A percentile compares a stretch with the other conserved stretches of the same genome.
These are phyloP conservation scores for Platycheirus albimanus DNA, from an alignment of 2,888 invertebrate species.

Conservation along the genomic window DNA sequence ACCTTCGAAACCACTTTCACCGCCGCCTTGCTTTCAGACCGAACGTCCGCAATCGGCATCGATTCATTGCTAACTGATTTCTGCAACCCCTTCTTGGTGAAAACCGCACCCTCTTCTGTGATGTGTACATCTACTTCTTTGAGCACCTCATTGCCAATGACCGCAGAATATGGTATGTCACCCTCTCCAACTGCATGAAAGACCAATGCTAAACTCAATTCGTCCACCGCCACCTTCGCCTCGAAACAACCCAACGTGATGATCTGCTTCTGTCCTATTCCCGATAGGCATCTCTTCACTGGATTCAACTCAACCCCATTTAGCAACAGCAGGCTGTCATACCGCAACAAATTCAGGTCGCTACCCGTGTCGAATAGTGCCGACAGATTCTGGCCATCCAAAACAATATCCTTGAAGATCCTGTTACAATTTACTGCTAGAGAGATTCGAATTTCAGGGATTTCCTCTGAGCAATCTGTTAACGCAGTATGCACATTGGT, in stretches of 20 bases:
- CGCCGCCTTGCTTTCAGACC: background rate
- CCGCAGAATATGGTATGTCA: constrained; percentile 47
- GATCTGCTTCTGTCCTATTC: constrained; percentile 5
- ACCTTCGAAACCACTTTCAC: background rate
- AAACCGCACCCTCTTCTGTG: background rate
- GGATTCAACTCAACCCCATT: background rate
- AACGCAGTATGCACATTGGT: constrained; percentile 11
- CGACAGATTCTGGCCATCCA: constrained; percentile 14
- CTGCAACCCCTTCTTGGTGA: background rate
- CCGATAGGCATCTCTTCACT: constrained; percentile 16
- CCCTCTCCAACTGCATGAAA: constrained; percentile 46
- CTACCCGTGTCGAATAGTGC: constrained; percentile 51
- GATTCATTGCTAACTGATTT: background rate
- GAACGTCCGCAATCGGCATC: background rate
- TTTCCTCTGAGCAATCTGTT: constrained; percentile 6
- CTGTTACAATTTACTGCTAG: background rate
- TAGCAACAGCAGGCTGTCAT: constrained; percentile 30
- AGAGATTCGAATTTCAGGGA: constrained; percentile 2
- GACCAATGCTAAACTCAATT: constrained; percentile 7
- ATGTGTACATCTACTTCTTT: constrained; percentile 20
- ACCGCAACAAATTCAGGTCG: constrained; percentile 30
- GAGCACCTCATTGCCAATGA: constrained; percentile 51
- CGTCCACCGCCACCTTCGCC: constrained; percentile 17
- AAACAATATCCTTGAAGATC: constrained; percentile 9
- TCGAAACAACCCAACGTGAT: constrained; percentile 32